Conservation (phyloP, 1,140 invertebrate genomes). For the Chironomus tepperi region DNA sequence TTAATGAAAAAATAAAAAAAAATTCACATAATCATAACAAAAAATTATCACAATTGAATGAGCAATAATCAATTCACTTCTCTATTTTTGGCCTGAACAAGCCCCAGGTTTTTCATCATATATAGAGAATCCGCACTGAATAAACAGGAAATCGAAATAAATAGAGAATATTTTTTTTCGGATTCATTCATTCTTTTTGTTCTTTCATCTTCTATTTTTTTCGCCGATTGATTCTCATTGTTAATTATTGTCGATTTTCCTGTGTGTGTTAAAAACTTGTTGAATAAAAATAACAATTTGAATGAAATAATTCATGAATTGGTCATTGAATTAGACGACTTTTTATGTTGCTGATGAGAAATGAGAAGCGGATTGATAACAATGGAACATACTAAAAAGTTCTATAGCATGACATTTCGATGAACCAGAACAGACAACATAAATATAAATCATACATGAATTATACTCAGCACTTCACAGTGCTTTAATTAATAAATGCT, state of each 20-base stretch:
- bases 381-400: not conserved
- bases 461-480: not conserved
- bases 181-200: not conserved
- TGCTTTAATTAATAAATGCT: too few species aligned
- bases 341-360: not conserved
- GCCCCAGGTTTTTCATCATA: too few species aligned
- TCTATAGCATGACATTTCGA: not conserved
- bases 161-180: not conserved
- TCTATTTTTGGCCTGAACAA: too few species aligned
- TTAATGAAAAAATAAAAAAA: not conserved
- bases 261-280: constrained; percentile 19
- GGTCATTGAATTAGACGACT: constrained; percentile 8
- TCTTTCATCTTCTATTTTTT: constrained; percentile 11
- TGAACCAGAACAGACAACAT: not conserved
- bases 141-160: constrained; percentile 22
- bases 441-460: not conserved
- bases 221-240: constrained; percentile 5
- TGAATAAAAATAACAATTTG: constrained; percentile 24
- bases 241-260: constrained; percentile 19
- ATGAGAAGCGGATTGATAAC: not conserved
- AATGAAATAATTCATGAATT: not conserved
- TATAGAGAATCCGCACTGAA: constrained; percentile 5
- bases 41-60: constrained; percentile 10
- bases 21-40: constrained; percentile 22
- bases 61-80: not conserved